A percentile compares a stretch with the other conserved stretches of the same genome.
phyloP scores from a whole-genome alignment of 2,888 invertebrate genomes.

The Leucophora obtusa region DNA sequence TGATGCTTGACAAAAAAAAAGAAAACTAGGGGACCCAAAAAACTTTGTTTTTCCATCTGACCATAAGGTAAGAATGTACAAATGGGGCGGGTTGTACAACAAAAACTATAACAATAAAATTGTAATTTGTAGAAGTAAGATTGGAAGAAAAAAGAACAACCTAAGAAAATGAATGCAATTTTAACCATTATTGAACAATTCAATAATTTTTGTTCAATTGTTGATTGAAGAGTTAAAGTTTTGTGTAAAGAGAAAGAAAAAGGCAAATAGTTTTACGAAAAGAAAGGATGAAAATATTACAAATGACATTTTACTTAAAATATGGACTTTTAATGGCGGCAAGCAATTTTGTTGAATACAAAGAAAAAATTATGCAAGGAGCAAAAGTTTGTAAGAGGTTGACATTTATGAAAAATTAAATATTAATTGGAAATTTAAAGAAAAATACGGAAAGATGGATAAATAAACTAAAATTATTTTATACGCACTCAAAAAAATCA shows the following conservation, averaged over 20 bases:
- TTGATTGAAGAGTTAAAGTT: slow-evolving; percentile 58
- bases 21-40: not conserved
- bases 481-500: no score
- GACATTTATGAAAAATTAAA: slow-evolving; percentile 21
- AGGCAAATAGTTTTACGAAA: not conserved
- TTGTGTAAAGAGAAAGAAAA: slow-evolving; percentile 9
- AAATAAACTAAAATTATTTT: no score
- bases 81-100: not conserved
- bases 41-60: slow-evolving; percentile 18
- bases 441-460: no score
- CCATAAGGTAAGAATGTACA: slow-evolving; percentile 40
- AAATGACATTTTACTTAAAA: slow-evolving; percentile 46
- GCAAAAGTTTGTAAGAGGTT: not conserved
- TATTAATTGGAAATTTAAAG: slow-evolving; percentile 1
- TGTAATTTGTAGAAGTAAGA: slow-evolving; percentile 35
- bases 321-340: slow-evolving; percentile 31
- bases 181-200: slow-evolving; percentile 65
- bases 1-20: slow-evolving; percentile 37
- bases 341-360: not conserved
- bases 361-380: not conserved
- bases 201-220: slow-evolving; percentile 61
- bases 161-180: slow-evolving; percentile 61
- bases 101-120: slow-evolving; percentile 49
- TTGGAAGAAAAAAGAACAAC: slow-evolving; percentile 37
- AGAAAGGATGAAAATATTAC: not conserved